Percentiles rank a stretch among this genome's conserved stretches.
Conservation (phyloP, 2,888 invertebrate genomes). For the Noctua fimbriata region DNA sequence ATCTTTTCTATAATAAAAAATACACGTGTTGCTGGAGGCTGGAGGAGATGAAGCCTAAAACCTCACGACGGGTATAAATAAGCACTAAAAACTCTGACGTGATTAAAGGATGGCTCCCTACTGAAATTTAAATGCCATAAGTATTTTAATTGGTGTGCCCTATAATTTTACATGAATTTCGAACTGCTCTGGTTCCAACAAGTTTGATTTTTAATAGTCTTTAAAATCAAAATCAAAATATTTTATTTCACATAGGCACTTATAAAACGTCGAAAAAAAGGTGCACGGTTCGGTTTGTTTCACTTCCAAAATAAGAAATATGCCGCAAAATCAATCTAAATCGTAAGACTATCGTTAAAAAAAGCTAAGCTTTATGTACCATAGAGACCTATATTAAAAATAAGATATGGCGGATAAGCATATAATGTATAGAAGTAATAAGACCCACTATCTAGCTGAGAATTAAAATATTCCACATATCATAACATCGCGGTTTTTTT, state of each 20-base stretch:
- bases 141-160: background rate
- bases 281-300: no score
- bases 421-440: background rate
- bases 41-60: background rate
- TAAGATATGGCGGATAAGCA: constrained; percentile 33
- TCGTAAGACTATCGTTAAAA: background rate
- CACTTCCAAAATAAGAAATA: background rate
- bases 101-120: background rate
- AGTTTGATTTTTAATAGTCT: background rate
- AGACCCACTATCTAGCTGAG: background rate
- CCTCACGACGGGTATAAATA: background rate
- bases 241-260: no score
- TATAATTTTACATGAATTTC: background rate
- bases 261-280: no score
- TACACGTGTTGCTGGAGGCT: no score
- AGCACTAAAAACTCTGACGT: background rate
- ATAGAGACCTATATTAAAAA: constrained; percentile 28
- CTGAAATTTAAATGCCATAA: background rate
- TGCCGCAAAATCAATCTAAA: background rate
- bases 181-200: background rate
- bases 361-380: constrained; percentile 37
- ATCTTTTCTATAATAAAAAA: no score
- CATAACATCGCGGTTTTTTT: background rate
- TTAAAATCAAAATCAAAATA: no score
- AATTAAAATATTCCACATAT: background rate